Evolutionary conservation across 1,140 invertebrate species (phyloP).

Genomic region (Solenopsis fugax): DNA sequence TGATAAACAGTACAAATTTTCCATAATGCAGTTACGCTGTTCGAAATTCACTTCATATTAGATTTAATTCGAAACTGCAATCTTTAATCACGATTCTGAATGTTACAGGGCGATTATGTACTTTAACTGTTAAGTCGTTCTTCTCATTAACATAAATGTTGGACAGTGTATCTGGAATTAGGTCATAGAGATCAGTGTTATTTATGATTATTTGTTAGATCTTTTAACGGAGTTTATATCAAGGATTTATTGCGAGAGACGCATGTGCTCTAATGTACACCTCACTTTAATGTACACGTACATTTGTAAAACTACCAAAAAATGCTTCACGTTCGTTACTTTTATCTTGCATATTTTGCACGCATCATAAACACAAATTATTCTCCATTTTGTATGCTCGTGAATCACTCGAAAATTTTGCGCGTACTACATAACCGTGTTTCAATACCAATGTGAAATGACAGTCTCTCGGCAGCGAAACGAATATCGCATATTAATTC

Average conservation of each 20-base stretch:
- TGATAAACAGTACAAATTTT: background rate
- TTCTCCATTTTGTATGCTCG: conserved; percentile 44
- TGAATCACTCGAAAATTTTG: conserved; percentile 49
- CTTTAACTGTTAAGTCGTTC: background rate
- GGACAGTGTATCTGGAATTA: background rate
- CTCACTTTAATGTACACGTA: conserved; percentile 15
- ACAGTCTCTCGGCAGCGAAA: conserved; percentile 18
- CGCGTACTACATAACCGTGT: conserved; percentile 12
- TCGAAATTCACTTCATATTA: background rate
- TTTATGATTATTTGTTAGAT: background rate
- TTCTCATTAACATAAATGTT: background rate
- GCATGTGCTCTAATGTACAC: background rate
- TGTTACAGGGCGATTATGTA: background rate
- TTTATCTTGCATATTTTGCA: conserved; percentile 6
- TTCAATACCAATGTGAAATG: conserved; percentile 29
- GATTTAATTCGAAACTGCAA: background rate
- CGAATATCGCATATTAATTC: conserved; percentile 39
- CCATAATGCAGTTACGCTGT: background rate
- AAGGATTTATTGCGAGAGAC: background rate
- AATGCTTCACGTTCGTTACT: conserved; percentile 23
- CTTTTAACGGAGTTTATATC: background rate
- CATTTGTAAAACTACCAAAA: background rate
- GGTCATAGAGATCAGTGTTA: background rate
- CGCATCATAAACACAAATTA: conserved; percentile 57
- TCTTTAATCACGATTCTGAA: background rate